phyloP scores from a whole-genome alignment of 2,113 vertebrate genomes.

The Otolemur garnettii region DNA sequence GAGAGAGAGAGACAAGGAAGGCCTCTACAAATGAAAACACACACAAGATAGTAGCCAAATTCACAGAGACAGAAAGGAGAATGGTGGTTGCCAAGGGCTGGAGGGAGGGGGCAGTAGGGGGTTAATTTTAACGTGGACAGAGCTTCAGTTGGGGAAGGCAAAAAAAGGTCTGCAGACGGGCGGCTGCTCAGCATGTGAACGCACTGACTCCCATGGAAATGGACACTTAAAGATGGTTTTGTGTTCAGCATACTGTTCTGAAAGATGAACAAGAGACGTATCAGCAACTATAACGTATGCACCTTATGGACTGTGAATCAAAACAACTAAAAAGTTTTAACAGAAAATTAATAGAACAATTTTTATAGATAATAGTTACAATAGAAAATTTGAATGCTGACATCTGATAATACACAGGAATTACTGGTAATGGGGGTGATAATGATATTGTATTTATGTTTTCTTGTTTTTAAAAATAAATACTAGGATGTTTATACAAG shows the following conservation, averaged over 20 bases:
- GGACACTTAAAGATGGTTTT: neutral
- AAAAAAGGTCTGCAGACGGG: neutral
- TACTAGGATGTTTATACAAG: neutral
- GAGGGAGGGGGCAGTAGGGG: neutral
- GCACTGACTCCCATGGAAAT: too few relatives aligned
- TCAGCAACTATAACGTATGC: neutral
- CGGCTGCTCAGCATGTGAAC: neutral
- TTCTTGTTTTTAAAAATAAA: neutral
- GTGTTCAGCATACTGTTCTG: neutral
- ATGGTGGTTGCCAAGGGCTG: neutral
- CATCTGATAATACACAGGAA: neutral
- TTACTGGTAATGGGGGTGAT: neutral
- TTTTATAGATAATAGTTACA: neutral
- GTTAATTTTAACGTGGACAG: neutral
- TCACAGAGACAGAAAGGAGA: too few relatives aligned
- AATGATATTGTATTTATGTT: neutral
- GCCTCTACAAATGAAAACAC: neutral
- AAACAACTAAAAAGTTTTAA: neutral
- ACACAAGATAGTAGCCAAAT: neutral
- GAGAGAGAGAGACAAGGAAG: neutral
- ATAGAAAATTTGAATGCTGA: neutral
- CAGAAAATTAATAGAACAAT: too few relatives aligned
- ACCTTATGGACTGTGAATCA: neutral
- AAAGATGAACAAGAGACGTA: neutral
- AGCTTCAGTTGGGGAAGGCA: neutral